These are phyloP conservation scores for Vidua chalybeata DNA, from an alignment of 2,113 vertebrate genomes.

Conservation along the genomic window DNA sequence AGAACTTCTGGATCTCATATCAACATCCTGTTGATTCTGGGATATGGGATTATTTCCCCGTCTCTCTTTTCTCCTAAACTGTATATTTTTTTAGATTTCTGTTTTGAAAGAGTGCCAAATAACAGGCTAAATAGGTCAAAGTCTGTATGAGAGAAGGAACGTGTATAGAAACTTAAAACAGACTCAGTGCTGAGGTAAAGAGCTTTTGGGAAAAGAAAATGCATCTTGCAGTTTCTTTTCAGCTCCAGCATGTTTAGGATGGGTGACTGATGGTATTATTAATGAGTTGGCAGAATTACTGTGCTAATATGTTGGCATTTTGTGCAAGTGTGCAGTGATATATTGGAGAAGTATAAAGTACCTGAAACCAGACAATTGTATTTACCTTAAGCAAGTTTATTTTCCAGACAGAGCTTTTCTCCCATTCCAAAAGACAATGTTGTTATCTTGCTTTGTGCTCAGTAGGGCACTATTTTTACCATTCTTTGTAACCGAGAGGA, in stretches of 20 bases:
- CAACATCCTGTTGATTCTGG: constrained; percentile 25
- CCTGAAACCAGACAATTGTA: background rate
- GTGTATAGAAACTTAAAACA: background rate
- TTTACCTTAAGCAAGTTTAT: background rate
- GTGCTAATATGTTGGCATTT: background rate
- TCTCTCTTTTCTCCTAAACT: background rate
- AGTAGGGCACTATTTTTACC: background rate
- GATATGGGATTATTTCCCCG: background rate
- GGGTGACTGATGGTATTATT: constrained; percentile 12
- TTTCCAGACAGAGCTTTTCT: background rate
- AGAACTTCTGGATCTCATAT: background rate
- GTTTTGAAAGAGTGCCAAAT: constrained; percentile 41
- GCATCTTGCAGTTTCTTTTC: background rate
- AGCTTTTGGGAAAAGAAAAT: background rate
- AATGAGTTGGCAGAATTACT: background rate
- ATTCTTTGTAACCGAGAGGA: background rate
- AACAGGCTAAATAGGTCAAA: constrained; percentile 55
- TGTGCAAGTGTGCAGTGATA: background rate
- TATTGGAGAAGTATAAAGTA: background rate
- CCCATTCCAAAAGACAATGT: background rate
- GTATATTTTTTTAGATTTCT: constrained; percentile 18
- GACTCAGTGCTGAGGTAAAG: background rate
- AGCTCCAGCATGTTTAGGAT: background rate
- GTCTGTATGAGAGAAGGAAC: constrained; percentile 32
- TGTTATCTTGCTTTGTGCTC: background rate